These are phyloP conservation scores for Amphipoea oculea DNA, from an alignment of 2,888 invertebrate species.

Conservation along the genomic window DNA sequence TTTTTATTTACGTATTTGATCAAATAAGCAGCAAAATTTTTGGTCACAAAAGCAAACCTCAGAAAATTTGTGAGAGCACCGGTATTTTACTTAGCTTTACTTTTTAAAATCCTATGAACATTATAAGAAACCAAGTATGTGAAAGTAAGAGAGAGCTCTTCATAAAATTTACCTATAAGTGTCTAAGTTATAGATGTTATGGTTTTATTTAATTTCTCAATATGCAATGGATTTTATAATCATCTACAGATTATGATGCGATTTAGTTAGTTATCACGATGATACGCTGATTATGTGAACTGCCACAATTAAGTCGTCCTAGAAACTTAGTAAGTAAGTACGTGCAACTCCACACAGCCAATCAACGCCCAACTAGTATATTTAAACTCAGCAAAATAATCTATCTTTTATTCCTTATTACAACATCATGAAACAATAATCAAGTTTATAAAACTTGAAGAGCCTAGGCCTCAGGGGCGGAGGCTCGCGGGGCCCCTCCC, in stretches of 20 bases:
- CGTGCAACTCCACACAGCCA: neutral
- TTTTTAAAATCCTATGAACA: neutral
- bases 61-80: too few species aligned
- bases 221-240: neutral
- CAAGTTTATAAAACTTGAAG: constrained; percentile 54
- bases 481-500: constrained; percentile 59
- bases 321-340: neutral
- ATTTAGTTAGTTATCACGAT: neutral
- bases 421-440: constrained; percentile 41
- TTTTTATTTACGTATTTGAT: neutral
- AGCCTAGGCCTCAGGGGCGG: constrained; percentile 61
- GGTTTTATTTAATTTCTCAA: neutral
- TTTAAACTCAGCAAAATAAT: constrained; percentile 2
- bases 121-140: neutral
- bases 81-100: neutral
- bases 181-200: neutral
- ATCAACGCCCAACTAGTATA: neutral
- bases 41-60: neutral
- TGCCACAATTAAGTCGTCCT: neutral
- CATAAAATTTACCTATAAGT: too few species aligned
- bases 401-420: constrained; percentile 18
- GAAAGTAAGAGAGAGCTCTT: neutral
- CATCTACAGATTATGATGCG: too few species aligned
- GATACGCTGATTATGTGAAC: neutral
- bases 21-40: neutral